These are phyloP conservation scores for Ginglymostoma cirratum DNA, from an alignment of 2,113 vertebrate genomes.

Conservation along the genomic window DNA sequence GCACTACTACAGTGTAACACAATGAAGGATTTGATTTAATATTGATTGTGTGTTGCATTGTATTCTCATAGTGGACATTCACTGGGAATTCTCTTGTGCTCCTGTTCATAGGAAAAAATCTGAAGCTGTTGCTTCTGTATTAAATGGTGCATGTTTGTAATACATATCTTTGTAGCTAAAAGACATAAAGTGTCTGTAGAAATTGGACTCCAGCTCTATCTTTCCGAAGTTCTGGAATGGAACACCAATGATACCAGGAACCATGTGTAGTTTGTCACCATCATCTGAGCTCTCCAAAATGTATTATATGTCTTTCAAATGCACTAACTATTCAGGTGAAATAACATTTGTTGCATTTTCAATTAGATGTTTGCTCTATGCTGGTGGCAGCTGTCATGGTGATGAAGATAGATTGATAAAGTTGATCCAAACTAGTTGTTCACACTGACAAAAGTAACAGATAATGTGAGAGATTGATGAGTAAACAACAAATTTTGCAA, in stretches of 20 bases:
- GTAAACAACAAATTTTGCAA: constrained; percentile 7
- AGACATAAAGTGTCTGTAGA: not conserved
- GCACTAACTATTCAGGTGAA: constrained; percentile 9
- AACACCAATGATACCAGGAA: not conserved
- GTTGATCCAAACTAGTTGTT: constrained; percentile 8
- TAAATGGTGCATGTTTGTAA: not conserved
- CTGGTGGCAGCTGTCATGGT: constrained; percentile 1
- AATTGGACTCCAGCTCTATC: not conserved
- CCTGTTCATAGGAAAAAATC: not conserved
- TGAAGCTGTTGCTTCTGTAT: not conserved
- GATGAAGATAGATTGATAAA: constrained; percentile 20
- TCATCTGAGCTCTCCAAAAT: not conserved
- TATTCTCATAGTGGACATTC: not conserved
- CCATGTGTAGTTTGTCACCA: not conserved
- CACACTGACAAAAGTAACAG: not conserved
- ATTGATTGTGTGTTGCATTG: not conserved
- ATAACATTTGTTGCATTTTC: not conserved
- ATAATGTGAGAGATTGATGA: not conserved
- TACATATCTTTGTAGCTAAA: not conserved
- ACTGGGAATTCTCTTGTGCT: not conserved
- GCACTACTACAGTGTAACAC: not conserved
- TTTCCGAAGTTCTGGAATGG: not conserved
- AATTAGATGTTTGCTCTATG: not conserved
- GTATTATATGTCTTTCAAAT: not conserved
- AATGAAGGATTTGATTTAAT: not conserved